Evolutionary conservation across 1,140 invertebrate genomes (phyloP), one percentile per base, ranked within the genome.

Genomic region (Apis florea): DNA sequence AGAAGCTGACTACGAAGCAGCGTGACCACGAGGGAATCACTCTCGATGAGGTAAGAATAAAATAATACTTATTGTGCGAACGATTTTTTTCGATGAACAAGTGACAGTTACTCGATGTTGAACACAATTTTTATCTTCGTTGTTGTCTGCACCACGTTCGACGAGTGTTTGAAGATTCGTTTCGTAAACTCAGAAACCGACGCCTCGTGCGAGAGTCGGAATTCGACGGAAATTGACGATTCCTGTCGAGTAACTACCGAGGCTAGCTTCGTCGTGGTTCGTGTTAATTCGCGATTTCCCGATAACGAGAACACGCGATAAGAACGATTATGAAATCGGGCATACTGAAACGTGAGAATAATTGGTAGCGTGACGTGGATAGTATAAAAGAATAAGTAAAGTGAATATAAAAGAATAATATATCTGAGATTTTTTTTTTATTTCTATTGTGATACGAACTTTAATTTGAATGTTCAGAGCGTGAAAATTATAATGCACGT

Each of bases 1-100:
- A 88, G 90, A 80, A 92, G 92, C 82, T 92, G 91, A 92, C 89
- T 90, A 84, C 59, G 80, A 68, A 74, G 68, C 54, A 83, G 85
- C 68, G 58, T 83, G 72, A 83, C 85, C 54, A 79, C 84, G 1
- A 84, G 84, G 83, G 87, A 87, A 82, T n/a, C 83, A 71, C 81
- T 79, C 66, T 83, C 88, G 68, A 91, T 91, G 91, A 87, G 89
- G 91, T 92, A 75, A 91, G 89, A 86, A 26, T 66, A 17, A 26
- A 49, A 31, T 15, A 63, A 40, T 19, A 63, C n/a, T 6, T 58
- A 19, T 8, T 24, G n/a, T 54, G 24, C 24, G 17, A 40, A 17
- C n/a, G 11, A 26, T 11, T 21, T 21, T 15, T 12, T n/a, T 59
- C 9, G 26, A 9, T 5, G 21, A 31, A 53, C 61, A 31, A 47